Base-by-base conservation (phyloP, 1,140 invertebrate genomes). In the Cardiocondyla obscurior region DNA sequence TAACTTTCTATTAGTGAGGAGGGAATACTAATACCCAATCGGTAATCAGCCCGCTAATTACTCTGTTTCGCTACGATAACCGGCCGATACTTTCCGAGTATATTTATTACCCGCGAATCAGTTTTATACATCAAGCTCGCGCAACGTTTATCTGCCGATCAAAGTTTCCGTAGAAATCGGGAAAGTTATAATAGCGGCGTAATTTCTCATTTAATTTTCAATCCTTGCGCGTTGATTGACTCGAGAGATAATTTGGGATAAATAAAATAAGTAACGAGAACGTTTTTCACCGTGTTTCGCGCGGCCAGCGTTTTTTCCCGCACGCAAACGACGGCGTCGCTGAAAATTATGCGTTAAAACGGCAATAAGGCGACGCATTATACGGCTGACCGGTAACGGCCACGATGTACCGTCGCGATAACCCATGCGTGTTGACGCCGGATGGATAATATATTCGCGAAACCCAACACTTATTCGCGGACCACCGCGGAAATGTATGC, bases 331-430 rank as follows among this genome's bases (percentile, higher is more conserved):
- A 84, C 82, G 42, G 28, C 44, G 46, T 30, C 64, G 42, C 16
- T 30, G 85, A 84, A 77, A 88, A 79, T 87, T 83, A 88, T 85
- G 60, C 58, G 60, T n/a, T 51, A 81, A 82, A 82, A 79, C 57
- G 57, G 77, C 53, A 79, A 64, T 88, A 85, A 88, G 58, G 25
- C 51, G 57, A 49, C 55, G 42, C 33, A 82, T 53, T 64, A 62
- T 73, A 73, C 14, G 76, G 76, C 65, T 55, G 30, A 19, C n/a
- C 12, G 12, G 69, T 72, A 84, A 86, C 84, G 49, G 19, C 39
- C n/a, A n/a, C 72, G 85, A 88, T 88, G 64, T 60, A 64, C 44
- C 42, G 39, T 0, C 16, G 64, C 87, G 85, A 87, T 88, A 88
- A 82, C 69, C 55, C 70, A 7, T 39, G 44, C 69, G 53, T 77